Conservation (phyloP, 35 echinoderm and acorn worm genomes). For the Hemicentrotus pulcherrimus region DNA sequence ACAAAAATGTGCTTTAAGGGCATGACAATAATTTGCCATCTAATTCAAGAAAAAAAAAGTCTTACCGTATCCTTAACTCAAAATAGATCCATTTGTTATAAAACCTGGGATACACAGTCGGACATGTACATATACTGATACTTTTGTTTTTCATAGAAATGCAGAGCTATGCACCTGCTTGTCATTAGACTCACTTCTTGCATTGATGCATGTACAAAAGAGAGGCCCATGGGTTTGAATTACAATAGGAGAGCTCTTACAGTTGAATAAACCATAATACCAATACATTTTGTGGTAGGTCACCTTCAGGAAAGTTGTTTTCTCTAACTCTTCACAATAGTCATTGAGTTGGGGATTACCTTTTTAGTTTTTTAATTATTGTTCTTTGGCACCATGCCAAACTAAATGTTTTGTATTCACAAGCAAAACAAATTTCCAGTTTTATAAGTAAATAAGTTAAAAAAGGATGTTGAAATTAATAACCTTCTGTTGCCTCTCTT, state of each 20-base stretch:
- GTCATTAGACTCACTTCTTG: neutral
- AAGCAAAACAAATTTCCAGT: too few species aligned
- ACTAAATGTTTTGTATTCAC: too few species aligned
- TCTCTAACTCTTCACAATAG: neutral
- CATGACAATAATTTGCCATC: too few species aligned
- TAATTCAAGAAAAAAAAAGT: too few species aligned
- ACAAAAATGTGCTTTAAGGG: too few species aligned
- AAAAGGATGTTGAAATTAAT: neutral
- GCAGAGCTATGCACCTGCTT: neutral
- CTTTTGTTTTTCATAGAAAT: neutral
- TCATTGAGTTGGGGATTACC: neutral
- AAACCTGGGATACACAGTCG: neutral
- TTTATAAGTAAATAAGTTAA: too few species aligned
- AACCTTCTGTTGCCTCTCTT: neutral
- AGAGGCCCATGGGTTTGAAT: neutral
- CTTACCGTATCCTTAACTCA: too few species aligned
- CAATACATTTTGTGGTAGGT: neutral
- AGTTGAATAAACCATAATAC: neutral
- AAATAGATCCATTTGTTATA: too few species aligned
- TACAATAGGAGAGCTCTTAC: neutral
- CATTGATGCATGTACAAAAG: neutral
- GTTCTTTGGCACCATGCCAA: too few species aligned
- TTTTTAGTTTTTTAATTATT: neutral
- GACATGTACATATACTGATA: neutral
- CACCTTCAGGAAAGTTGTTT: neutral